phyloP scores from a whole-genome alignment of 2,113 vertebrate species.

The Dicrurus megarhynchus region DNA sequence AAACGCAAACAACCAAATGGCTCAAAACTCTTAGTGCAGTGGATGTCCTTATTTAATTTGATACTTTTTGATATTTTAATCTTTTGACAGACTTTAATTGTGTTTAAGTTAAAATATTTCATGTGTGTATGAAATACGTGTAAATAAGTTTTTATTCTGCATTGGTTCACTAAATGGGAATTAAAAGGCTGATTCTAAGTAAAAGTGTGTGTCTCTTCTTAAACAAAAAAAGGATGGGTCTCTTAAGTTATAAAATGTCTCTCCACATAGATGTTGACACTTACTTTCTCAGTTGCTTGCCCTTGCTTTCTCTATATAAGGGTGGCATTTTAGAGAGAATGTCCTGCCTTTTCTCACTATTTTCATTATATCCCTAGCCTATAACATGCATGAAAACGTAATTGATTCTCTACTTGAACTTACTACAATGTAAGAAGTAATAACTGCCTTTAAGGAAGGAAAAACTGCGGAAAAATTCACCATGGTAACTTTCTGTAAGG shows the following conservation, averaged over 20 bases:
- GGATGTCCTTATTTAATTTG: slow-evolving; percentile 32
- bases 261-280: neutral
- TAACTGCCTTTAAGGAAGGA: neutral
- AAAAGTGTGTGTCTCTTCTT: neutral
- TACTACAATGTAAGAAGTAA: neutral
- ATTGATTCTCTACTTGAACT: neutral
- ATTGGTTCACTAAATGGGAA: neutral
- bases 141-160: slow-evolving; percentile 32
- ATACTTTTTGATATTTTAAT: neutral
- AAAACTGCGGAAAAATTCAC: neutral
- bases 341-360: neutral
- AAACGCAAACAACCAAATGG: neutral
- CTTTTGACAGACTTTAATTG: neutral
- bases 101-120: slow-evolving; percentile 53
- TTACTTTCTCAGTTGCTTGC: neutral
- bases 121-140: neutral
- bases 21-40: neutral
- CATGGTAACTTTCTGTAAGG: neutral
- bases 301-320: neutral
- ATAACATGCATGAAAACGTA: neutral
- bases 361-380: neutral
- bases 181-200: neutral
- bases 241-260: neutral
- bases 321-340: neutral
- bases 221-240: neutral